Evolutionary conservation across 2,797 vertebrate genomes (phyloP).

Genomic region (Heliangelus exortis): DNA sequence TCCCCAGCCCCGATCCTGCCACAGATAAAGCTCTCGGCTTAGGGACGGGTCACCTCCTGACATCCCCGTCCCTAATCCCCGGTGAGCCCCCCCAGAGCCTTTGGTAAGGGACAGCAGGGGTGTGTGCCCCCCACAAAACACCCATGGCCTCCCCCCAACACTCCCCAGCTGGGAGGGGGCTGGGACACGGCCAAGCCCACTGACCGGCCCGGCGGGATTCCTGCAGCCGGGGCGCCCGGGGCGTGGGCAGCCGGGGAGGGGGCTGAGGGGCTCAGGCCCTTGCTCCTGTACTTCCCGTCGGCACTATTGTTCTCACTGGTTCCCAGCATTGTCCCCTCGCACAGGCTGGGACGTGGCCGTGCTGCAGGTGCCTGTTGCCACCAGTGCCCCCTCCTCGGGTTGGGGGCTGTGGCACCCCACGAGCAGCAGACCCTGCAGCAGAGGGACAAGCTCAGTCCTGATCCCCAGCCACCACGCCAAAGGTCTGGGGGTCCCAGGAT

Average conservation of each 20-base stretch:
- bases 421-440: neutral
- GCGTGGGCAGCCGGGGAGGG: neutral
- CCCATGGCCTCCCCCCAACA: neutral
- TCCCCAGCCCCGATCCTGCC: neutral
- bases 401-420: accelerated
- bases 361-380: neutral
- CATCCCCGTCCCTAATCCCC: neutral
- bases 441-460: accelerated
- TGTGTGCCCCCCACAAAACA: neutral
- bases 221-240: neutral
- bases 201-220: constrained; percentile 55
- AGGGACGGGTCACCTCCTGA: neutral
- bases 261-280: neutral
- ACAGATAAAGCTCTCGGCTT: neutral
- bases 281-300: neutral
- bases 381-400: accelerated
- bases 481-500: neutral
- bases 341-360: neutral
- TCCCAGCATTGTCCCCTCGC: constrained; percentile 59
- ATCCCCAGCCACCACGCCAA: accelerated
- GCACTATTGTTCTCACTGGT: constrained; percentile 27
- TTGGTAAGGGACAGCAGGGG: neutral
- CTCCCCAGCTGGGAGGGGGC: neutral
- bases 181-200: neutral
- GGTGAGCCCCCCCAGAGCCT: neutral